These are phyloP conservation scores for Sebastolobus alascanus DNA, from an alignment of 2,797 vertebrate species.

Conservation along the genomic window DNA sequence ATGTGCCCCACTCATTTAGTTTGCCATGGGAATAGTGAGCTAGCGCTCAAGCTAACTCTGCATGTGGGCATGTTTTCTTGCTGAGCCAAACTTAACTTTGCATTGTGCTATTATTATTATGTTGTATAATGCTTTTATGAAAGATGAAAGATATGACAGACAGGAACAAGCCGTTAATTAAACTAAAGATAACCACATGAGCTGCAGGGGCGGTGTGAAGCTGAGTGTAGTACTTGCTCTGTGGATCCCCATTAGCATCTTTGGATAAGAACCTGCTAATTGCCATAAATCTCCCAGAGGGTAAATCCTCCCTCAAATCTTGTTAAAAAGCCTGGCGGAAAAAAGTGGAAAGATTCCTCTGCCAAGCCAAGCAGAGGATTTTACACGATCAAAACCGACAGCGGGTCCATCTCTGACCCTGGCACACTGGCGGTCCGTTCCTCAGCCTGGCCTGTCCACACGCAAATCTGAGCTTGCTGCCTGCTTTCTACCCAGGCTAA, in stretches of 20 bases:
- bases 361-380: conserved; percentile 27
- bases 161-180: conserved; percentile 43
- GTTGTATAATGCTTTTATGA: conserved; percentile 23
- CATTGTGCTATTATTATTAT: conserved; percentile 25
- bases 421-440: not conserved
- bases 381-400: conserved; percentile 25
- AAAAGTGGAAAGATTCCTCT: conserved; percentile 21
- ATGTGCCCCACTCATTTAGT: conserved; percentile 59
- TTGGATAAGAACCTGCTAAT: conserved; percentile 58
- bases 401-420: conserved; percentile 28
- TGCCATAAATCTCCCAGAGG: conserved; percentile 47
- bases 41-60: conserved; percentile 6
- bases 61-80: conserved; percentile 42
- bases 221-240: conserved; percentile 13
- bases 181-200: conserved; percentile 23
- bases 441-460: conserved; percentile 17
- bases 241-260: conserved; percentile 37
- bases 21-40: conserved; percentile 64
- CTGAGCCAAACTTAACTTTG: conserved; percentile 33
- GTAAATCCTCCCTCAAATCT: conserved; percentile 33
- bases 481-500: conserved; percentile 14
- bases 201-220: too few relatives aligned
- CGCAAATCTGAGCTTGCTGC: conserved; percentile 20
- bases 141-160: conserved; percentile 23
- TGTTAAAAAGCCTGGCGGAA: conserved; percentile 43